Base-by-base conservation (phyloP, 2,113 vertebrate genomes). In the Monarcha castaneiventris region DNA sequence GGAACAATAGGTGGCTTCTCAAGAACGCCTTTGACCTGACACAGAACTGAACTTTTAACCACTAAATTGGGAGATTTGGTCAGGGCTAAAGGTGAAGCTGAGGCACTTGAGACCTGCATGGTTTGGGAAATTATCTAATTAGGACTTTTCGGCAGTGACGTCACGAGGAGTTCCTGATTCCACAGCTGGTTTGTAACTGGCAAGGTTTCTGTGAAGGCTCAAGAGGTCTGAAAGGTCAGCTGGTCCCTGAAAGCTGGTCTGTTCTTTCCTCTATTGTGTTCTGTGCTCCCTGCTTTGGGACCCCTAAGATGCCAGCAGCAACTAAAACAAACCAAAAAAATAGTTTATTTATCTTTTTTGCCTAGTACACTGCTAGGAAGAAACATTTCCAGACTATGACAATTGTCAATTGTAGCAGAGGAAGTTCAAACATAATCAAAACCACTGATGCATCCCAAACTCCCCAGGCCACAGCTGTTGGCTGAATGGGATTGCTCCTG, bases 71-170 rank as follows among this genome's bases (percentile, higher is more conserved):
- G 91, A 39, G 80, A 97, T 51, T 95, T 71, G 90, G 68, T 87
- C 92, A 93, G 97, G 98, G 97, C 96, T 95, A 98, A 97, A 97
- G 98, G 98, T 98, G 98, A 98, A 95, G 85, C 84, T 87, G 69
- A 96, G 52, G 90, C 74, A 88, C 91, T 88, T n/a, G 19, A 92
- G 92, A 97, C 93, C 94, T 61, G 27, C 69, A 37, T 79, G 97
- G 96, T 89, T 96, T 94, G 98, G 97, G 97, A 98, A 98, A 98
- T 98, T 96, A 98, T 95, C 90, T 97, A 98, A 98, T 98, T 98
- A 97, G 95, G 96, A 90, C 74, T 97, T 97, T 97, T 77, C 93
- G 94, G 91, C 48, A 8, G 44, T 91, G 96, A 97, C 22, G 82
- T 97, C 96, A 93, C 89, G 66, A 89, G 87, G 62, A 95, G 94